phyloP scores from a whole-genome alignment of 1,140 invertebrate genomes.

The Ectropis grisescens region DNA sequence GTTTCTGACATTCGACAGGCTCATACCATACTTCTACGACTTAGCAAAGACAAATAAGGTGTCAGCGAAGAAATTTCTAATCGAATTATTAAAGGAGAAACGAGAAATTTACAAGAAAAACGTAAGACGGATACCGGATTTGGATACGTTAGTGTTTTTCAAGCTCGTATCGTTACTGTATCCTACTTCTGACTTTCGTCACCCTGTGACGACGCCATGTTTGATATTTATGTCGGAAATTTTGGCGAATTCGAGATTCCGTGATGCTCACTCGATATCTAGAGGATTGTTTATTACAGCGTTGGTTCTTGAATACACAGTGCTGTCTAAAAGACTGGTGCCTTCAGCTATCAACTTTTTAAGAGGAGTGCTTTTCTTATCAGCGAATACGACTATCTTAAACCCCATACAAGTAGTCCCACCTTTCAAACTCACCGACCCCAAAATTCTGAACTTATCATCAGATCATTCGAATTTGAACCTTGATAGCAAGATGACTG shows the following conservation, averaged over 20 bases:
- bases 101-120: constrained; percentile 75
- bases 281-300: constrained; percentile 84
- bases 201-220: constrained; percentile 87
- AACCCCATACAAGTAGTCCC: constrained; percentile 73
- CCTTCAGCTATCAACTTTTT: constrained; percentile 86
- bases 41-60: constrained; percentile 79
- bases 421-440: constrained; percentile 73
- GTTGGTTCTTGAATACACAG: constrained; percentile 83
- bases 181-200: constrained; percentile 90
- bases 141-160: constrained; percentile 85
- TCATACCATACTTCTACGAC: constrained; percentile 81
- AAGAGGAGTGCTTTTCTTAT: constrained; percentile 76
- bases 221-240: constrained; percentile 88
- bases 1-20: constrained; percentile 73
- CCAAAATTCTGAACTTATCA: constrained; percentile 71
- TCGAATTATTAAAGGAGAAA: constrained; percentile 82
- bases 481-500: constrained; percentile 34
- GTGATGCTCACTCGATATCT: constrained; percentile 76
- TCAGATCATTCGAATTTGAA: constrained; percentile 49
- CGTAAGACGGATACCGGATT: constrained; percentile 74
- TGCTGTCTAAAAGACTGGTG: constrained; percentile 84
- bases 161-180: constrained; percentile 84
- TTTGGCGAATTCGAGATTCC: constrained; percentile 74
- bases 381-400: constrained; percentile 70
- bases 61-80: constrained; percentile 74